phyloP scores from a whole-genome alignment of 2,113 vertebrate species.

The Mormyrus lacerda region DNA sequence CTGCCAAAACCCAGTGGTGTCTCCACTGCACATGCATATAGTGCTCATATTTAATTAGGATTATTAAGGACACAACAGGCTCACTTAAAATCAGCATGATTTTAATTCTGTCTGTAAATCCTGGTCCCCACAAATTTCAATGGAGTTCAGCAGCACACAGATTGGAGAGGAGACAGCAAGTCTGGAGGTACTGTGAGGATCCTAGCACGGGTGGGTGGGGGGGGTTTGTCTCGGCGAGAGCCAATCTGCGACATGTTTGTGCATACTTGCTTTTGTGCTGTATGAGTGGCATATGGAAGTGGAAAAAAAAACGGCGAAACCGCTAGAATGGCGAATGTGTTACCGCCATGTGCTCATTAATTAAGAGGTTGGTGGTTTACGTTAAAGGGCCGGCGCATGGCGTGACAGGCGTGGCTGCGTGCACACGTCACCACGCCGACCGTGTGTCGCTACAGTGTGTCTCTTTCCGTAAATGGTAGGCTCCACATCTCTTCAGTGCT shows the following conservation, averaged over 20 bases:
- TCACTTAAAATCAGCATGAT: conserved; percentile 14
- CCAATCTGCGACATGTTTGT: conserved; percentile 86
- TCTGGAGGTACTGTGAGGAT: conserved; percentile 85
- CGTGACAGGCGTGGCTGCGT: background rate
- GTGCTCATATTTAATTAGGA: conserved; percentile 17
- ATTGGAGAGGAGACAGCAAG: conserved; percentile 87
- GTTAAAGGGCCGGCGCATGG: conserved; percentile 3
- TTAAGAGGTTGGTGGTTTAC: conserved; percentile 25
- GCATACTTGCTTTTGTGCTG: conserved; percentile 84
- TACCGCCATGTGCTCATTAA: conserved; percentile 23
- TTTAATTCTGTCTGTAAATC: conserved; percentile 17
- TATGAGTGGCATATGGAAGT: conserved; percentile 82
- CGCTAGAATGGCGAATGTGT: conserved; percentile 7
- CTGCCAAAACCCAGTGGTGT: background rate
- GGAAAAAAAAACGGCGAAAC: conserved; percentile 22
- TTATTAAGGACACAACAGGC: conserved; percentile 22
- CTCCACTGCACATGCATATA: background rate
- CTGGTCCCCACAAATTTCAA: background rate
- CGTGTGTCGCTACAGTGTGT: background rate
- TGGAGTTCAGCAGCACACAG: conserved; percentile 65
- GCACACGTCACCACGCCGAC: background rate
- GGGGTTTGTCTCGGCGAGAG: conserved; percentile 78
- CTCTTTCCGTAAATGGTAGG: background rate
- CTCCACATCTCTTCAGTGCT: background rate
- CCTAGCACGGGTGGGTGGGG: conserved; percentile 65